Base-by-base conservation (phyloP, 1,140 invertebrate genomes). In the Drosophila miranda region DNA sequence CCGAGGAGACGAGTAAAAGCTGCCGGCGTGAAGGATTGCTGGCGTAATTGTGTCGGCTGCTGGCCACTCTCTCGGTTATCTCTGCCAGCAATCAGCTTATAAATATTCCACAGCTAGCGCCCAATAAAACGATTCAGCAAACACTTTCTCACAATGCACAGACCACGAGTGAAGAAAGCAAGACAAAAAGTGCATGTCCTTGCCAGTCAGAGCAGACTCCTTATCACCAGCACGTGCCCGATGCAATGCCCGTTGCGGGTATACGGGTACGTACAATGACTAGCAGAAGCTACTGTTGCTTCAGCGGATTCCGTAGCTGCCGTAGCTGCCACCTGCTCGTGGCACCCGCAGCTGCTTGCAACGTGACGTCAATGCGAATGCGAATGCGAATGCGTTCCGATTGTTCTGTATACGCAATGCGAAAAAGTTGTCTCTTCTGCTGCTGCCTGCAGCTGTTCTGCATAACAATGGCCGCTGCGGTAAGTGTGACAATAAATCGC, bases 401-500 rank as follows among this genome's bases (percentile, higher is more conserved):
- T 28, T 58, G 70, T 34, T 81, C 75, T 75, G 78, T 87, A 81
- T 87, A 87, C 82, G 82, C 82, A 71, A 62, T 51, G 58, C 41
- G 16, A 44, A 77, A 86, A 69, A 56, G 51, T 68, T 66, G 54
- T 43, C 46, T 41, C 55, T 42, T 45, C 53, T 6, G 43, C 16
- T 14, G 7, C 44, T 7, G 34, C 34, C 23, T 8, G 21, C 38
- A 19, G 49, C 43, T 68, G 62, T 16, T 84, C 86, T 77, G 59
- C 77, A 80, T 84, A 63, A 86, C 81, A 78, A 86, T 78, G 46
- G 56, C 52, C 51, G 48, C 62, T 50, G 55, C 49, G 64, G 59
- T 68, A 81, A 87, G 74, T 78, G 77, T 81, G 82, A 86, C 77
- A 81, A 86, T 81, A 80, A 86, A 86, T 86, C 86, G 59, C 63